Evolutionary conservation across 2,888 invertebrate species (phyloP).

Genomic region (Penaeus monodon): DNA sequence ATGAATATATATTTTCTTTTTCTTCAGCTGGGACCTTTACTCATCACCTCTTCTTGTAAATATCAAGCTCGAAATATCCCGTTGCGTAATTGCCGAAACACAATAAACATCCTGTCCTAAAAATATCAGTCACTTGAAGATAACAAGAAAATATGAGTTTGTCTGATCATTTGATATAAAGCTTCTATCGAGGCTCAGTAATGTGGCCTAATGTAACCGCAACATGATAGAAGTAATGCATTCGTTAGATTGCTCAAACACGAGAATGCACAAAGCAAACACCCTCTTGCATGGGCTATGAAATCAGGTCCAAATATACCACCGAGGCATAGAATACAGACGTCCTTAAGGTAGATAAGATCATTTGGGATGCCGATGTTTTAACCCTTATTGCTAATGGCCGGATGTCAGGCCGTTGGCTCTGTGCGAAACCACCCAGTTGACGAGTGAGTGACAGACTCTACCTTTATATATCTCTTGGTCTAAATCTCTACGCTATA

Average conservation of each 20-base stretch:
- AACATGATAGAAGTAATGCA: too few species aligned
- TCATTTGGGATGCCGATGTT: conserved; percentile 30
- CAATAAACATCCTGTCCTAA: conserved; percentile 24
- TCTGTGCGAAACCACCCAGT: neutral
- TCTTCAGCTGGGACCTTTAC: conserved; percentile 1
- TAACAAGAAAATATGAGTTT: too few species aligned
- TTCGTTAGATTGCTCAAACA: too few species aligned
- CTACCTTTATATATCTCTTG: too few species aligned
- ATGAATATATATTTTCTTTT: neutral
- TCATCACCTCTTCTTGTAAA: conserved; percentile 28
- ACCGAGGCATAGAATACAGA: neutral
- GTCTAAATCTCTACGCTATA: too few species aligned
- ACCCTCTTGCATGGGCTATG: neutral
- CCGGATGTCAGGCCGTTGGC: conserved; percentile 36
- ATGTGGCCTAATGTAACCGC: too few species aligned
- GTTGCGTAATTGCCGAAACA: neutral
- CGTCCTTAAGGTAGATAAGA: conserved; percentile 30
- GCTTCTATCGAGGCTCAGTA: neutral
- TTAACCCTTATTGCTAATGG: conserved; percentile 42
- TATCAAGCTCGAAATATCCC: conserved; percentile 26
- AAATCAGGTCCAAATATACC: neutral
- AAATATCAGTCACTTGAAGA: conserved; percentile 7
- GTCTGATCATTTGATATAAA: too few species aligned
- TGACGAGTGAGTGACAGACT: too few species aligned
- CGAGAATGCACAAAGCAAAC: too few species aligned